phyloP scores from a whole-genome alignment of 2,797 vertebrate genomes.

The Rhinatrema bivittatum region DNA sequence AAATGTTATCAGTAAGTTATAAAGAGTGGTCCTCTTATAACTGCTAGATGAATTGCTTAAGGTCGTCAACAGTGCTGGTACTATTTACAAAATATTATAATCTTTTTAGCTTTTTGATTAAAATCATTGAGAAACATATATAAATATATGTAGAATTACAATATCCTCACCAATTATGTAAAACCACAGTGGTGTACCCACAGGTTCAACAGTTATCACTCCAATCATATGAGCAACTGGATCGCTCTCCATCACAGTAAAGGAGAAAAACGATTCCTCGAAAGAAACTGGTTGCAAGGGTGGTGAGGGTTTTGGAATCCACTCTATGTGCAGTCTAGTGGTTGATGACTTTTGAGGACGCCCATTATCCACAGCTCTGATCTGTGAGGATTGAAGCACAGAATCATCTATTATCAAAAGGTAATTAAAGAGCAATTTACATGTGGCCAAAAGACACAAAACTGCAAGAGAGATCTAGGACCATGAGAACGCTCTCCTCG shows the following conservation, averaged over 20 bases:
- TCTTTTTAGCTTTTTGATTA: no score
- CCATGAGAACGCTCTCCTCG: no score
- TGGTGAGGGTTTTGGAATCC: slow-evolving; percentile 81
- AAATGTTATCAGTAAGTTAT: no score
- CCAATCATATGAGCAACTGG: slow-evolving; percentile 94
- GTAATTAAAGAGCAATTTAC: slow-evolving; percentile 13
- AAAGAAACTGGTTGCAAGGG: slow-evolving; percentile 69
- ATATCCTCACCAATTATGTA: slow-evolving; percentile 86
- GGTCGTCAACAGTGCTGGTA: no score
- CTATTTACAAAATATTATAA: no score
- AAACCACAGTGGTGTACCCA: slow-evolving; percentile 83
- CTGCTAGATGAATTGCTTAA: no score
- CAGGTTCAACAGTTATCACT: slow-evolving; percentile 80
- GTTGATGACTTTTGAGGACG: slow-evolving; percentile 90
- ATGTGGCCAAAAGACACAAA: no score
- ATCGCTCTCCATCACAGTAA: slow-evolving; percentile 95
- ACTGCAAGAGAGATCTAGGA: no score
- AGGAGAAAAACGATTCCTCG: slow-evolving; percentile 82
- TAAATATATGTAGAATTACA: no score
- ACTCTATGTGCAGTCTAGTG: slow-evolving; percentile 90
- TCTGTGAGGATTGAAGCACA: slow-evolving; percentile 54
- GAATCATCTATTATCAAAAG: slow-evolving; percentile 13
- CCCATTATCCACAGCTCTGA: slow-evolving; percentile 96
- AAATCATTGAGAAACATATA: no score
- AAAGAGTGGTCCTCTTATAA: no score